Evolutionary conservation across 2,113 vertebrate species (phyloP).

Genomic region (Sylvia atricapilla): DNA sequence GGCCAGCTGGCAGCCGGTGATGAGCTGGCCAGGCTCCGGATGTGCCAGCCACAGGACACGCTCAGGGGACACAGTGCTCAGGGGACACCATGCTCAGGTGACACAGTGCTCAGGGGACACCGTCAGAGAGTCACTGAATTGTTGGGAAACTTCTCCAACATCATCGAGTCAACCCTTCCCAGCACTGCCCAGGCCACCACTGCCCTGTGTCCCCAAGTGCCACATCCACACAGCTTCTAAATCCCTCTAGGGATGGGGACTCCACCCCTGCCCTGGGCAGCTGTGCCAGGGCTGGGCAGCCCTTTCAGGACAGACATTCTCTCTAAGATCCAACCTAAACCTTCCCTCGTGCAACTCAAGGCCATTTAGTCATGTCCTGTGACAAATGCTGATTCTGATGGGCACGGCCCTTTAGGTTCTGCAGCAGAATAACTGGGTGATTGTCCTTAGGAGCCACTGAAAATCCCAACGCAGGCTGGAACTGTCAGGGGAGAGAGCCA

Average conservation of each 20-base stretch:
- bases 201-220: not conserved
- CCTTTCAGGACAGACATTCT: not conserved
- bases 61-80: not conserved
- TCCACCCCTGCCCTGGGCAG: not conserved
- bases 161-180: not conserved
- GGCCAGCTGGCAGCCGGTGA: not conserved
- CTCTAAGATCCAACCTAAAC: not conserved
- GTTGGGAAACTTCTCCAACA: not conserved
- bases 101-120: not conserved
- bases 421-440: not conserved
- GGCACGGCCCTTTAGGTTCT: fast-evolving
- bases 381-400: not conserved
- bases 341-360: fast-evolving
- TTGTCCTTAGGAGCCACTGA: not conserved
- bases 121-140: not conserved
- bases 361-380: not conserved
- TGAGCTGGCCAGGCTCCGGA: not conserved
- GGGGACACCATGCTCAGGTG: not conserved
- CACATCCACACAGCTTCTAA: not conserved
- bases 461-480: not conserved
- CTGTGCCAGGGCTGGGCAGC: not conserved
- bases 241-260: not conserved
- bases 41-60: not conserved
- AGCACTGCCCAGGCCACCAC: not conserved
- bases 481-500: not conserved